Conservation (phyloP, 1,140 invertebrate genomes). For the Pinna nobilis region DNA sequence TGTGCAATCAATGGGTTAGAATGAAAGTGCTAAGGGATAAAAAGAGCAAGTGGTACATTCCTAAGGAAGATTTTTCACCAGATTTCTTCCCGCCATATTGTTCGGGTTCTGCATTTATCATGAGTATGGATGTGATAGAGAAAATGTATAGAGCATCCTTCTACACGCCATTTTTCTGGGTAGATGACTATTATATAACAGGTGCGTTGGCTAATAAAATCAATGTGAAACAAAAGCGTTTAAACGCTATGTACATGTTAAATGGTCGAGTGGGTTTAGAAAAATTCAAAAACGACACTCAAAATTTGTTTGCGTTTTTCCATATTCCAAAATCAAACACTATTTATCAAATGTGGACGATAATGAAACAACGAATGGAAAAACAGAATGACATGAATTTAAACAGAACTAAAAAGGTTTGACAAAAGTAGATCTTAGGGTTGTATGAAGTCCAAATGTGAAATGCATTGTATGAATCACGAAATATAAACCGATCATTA, state of each 20-base stretch:
- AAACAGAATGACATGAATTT: no score
- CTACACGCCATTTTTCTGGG: conserved; percentile 71
- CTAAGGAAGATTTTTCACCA: conserved; percentile 69
- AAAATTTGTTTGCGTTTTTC: conserved; percentile 10
- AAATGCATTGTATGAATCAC: no score
- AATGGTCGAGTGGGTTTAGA: conserved; percentile 7
- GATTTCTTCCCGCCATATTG: conserved; percentile 75
- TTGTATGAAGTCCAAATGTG: no score
- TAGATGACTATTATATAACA: conserved; percentile 75
- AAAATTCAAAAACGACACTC: not conserved
- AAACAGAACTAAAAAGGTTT: no score
- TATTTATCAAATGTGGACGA: conserved; percentile 18
- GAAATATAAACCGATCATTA: no score
- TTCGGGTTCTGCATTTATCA: conserved; percentile 73
- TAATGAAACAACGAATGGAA: no score
- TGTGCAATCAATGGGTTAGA: conserved; percentile 67
- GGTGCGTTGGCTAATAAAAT: conserved; percentile 65
- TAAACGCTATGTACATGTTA: conserved; percentile 11
- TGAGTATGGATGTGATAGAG: conserved; percentile 70
- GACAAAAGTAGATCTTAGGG: no score
- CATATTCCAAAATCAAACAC: conserved; percentile 14
- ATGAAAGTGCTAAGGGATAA: conserved; percentile 69
- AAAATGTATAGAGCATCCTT: conserved; percentile 65
- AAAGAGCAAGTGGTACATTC: conserved; percentile 75
- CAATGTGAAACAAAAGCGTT: conserved; percentile 10